Conservation (phyloP, 1,140 invertebrate genomes). For the Hetaerina americana region DNA sequence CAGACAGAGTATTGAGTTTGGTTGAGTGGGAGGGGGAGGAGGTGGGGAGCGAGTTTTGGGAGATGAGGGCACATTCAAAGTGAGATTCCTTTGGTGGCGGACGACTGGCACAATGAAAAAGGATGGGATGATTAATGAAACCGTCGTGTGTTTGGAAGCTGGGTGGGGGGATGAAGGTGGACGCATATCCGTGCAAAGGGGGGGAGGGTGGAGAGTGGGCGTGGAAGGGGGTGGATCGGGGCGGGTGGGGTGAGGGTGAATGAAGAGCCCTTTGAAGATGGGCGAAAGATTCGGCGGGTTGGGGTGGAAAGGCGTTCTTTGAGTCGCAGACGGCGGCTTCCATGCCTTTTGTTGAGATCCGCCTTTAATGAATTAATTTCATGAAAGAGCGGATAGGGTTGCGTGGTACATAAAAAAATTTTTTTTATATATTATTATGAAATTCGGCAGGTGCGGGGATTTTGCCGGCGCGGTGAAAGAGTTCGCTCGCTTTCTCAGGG, state of each 20-base stretch:
- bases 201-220: neutral
- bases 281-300: too few relatives aligned
- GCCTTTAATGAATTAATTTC: neutral
- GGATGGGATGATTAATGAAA: neutral
- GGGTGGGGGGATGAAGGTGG: neutral
- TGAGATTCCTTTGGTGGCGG: neutral
- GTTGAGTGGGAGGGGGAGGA: neutral
- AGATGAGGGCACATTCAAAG: neutral
- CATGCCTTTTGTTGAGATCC: neutral
- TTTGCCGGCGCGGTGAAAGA: neutral
- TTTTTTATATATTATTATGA: too few relatives aligned
- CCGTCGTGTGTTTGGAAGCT: neutral
- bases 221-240: neutral
- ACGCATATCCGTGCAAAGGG: neutral
- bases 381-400: neutral
- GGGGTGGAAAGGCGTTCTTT: too few relatives aligned
- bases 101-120: too few relatives aligned
- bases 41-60: neutral
- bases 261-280: too few relatives aligned
- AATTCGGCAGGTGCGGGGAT: neutral
- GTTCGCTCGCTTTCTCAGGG: neutral
- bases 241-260: neutral
- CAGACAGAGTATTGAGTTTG: neutral
- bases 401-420: slow-evolving; percentile 1
- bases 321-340: neutral